Conservation (phyloP, 2,888 invertebrate genomes). For the Eilema depressum region DNA sequence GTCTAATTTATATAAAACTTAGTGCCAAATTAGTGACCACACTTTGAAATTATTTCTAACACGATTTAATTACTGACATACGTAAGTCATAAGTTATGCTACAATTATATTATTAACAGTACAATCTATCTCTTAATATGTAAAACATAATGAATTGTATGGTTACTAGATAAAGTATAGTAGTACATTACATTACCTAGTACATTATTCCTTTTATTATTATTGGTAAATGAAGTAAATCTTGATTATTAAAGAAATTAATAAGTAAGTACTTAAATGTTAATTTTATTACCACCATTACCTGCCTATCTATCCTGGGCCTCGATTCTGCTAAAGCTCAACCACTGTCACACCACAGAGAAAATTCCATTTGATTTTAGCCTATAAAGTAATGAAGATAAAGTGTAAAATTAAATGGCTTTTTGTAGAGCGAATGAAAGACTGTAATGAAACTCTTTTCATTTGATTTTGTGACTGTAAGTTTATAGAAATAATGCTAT, state of each 20-base stretch:
- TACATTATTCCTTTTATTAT: conserved; percentile 67
- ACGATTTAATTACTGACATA: conserved; percentile 50
- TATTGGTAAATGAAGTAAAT: conserved; percentile 64
- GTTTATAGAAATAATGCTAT: too few relatives aligned
- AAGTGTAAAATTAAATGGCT: too few relatives aligned
- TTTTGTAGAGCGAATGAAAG: too few relatives aligned
- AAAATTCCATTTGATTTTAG: too few relatives aligned
- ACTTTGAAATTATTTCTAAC: conserved; percentile 52
- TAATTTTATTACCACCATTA: conserved; percentile 32
- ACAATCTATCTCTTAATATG: conserved; percentile 61
- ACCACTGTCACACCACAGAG: too few relatives aligned
- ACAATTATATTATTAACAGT: conserved; percentile 60
- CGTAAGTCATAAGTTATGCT: conserved; percentile 63
- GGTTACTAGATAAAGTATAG: conserved; percentile 60
- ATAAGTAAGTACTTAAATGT: conserved; percentile 72
- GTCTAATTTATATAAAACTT: conserved; percentile 69
- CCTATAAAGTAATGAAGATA: too few relatives aligned
- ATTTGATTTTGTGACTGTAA: too few relatives aligned
- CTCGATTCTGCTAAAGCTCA: too few relatives aligned
- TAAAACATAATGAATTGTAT: conserved; percentile 60
- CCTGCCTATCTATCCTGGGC: not conserved
- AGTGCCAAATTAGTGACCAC: conserved; percentile 79
- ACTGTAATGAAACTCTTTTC: too few relatives aligned
- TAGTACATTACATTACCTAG: conserved; percentile 50
- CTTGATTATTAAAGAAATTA: conserved; percentile 75